These are phyloP conservation scores for Eriosoma lanigerum DNA, from an alignment of 1,140 invertebrate genomes.

Conservation along the genomic window DNA sequence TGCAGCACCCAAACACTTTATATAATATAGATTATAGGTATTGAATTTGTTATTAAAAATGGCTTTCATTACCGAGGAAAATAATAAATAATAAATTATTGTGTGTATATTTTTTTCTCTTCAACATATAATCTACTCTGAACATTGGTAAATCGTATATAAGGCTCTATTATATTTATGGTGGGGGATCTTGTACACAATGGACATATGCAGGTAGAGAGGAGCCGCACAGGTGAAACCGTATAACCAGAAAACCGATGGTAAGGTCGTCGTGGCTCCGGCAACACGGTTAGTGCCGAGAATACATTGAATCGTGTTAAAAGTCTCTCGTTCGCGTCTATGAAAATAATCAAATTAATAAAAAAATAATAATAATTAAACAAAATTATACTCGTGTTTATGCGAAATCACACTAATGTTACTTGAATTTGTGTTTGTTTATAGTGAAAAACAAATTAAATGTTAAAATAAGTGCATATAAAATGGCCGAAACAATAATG, in stretches of 20 bases:
- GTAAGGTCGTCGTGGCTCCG: constrained; percentile 32
- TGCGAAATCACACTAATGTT: not conserved
- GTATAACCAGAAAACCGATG: constrained; percentile 37
- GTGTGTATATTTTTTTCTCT: not conserved
- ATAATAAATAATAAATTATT: not conserved
- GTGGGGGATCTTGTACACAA: constrained; percentile 8
- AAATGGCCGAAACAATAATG: constrained; percentile 12
- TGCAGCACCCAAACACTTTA: too few relatives aligned
- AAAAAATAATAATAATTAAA: not conserved
- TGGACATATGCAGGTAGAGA: constrained; percentile 2
- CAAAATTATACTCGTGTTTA: not conserved
- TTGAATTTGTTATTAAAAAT: too few relatives aligned
- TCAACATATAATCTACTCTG: not conserved
- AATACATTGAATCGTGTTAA: not conserved
- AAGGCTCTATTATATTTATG: not conserved
- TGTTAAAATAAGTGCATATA: not conserved
- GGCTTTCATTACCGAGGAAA: not conserved
- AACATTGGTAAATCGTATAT: not conserved
- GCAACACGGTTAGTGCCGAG: constrained; percentile 35
- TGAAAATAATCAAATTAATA: not conserved
- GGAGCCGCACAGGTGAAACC: constrained; percentile 42
- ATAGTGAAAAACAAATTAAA: not conserved
- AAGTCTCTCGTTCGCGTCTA: not conserved
- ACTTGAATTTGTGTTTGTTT: not conserved
- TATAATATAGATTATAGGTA: too few relatives aligned